These are phyloP conservation scores for Ceyx margarethae DNA, from an alignment of 2,113 vertebrate species.

Conservation along the genomic window DNA sequence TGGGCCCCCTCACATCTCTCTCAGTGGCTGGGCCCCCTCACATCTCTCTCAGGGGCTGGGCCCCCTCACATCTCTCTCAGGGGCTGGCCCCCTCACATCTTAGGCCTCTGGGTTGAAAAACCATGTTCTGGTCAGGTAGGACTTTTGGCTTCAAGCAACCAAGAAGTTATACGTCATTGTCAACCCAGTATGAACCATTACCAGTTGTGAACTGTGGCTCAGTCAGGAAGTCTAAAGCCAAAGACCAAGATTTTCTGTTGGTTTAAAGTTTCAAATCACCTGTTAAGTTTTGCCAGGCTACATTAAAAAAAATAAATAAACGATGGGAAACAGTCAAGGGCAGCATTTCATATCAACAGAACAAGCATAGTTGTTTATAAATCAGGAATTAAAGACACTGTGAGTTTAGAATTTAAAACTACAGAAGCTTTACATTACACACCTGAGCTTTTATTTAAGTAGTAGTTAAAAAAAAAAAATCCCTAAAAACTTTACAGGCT, in stretches of 20 bases:
- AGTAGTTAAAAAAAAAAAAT: background rate
- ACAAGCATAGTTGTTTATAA: background rate
- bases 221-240: background rate
- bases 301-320: background rate
- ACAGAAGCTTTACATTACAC: background rate
- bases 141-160: background rate
- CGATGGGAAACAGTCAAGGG: background rate
- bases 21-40: too few species aligned
- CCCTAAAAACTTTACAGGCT: background rate
- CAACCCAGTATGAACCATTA: background rate
- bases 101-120: background rate
- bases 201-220: background rate
- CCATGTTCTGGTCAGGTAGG: background rate
- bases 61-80: too few species aligned
- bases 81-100: accelerated
- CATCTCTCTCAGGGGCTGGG: too few species aligned
- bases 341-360: background rate
- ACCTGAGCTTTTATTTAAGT: background rate
- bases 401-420: background rate
- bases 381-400: background rate
- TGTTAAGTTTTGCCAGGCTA: background rate
- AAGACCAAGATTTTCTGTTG: background rate
- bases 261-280: background rate
- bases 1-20: too few species aligned
- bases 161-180: background rate